Evolutionary conservation across 1,140 invertebrate species (phyloP).

Genomic region (Aphis gossypii): DNA sequence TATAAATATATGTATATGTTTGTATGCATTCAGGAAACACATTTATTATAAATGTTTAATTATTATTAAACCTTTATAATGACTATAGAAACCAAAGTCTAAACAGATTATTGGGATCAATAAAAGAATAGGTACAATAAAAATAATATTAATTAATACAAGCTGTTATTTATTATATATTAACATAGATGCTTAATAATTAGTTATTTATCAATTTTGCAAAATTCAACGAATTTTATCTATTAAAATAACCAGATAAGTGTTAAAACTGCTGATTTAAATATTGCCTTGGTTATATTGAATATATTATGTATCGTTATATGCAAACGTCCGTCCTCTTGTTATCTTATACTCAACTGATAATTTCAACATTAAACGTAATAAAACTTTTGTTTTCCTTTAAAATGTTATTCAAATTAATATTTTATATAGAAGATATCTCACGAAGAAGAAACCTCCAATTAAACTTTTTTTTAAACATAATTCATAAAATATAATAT

Average conservation of each 20-base stretch:
- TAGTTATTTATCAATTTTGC: conserved; percentile 8
- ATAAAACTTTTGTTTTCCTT: not conserved
- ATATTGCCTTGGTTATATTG: not conserved
- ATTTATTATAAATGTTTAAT: not conserved
- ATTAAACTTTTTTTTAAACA: not conserved
- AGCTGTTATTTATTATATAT: not conserved
- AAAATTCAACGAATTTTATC: conserved; percentile 16
- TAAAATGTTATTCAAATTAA: not conserved
- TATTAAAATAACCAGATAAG: not conserved
- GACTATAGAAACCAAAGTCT: not conserved
- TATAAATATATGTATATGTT: not conserved
- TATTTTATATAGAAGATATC: not conserved
- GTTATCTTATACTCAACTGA: not conserved
- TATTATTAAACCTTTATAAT: not conserved
- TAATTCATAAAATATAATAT: not conserved
- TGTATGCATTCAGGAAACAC: not conserved
- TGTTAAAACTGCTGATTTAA: not conserved
- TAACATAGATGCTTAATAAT: not conserved
- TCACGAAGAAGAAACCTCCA: not conserved
- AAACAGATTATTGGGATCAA: not conserved
- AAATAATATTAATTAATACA: conserved; percentile 12
- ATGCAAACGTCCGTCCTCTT: not conserved
- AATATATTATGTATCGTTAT: not conserved
- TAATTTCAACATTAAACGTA: not conserved
- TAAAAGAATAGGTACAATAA: not conserved